A percentile compares a stretch with the other conserved stretches of the same genome.
phyloP scores from a whole-genome alignment of 1,140 invertebrate species.

The Amphibalanus amphitrite region DNA sequence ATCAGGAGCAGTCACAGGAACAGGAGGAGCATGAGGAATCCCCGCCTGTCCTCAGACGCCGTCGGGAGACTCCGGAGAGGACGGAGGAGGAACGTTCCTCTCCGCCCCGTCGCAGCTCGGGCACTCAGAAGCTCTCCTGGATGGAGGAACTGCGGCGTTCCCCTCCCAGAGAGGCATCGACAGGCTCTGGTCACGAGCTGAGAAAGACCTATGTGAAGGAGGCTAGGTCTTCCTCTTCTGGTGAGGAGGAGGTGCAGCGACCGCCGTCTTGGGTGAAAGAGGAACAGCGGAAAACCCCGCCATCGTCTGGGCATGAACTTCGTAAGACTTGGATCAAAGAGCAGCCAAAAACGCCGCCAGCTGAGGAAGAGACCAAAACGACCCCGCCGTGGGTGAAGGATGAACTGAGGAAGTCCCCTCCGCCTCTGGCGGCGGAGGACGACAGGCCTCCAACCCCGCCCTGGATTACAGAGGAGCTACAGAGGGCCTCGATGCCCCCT shows the following conservation, averaged over 20 bases:
- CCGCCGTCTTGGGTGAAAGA: background rate
- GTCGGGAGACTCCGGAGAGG: background rate
- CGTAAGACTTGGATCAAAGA: background rate
- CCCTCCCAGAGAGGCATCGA: background rate
- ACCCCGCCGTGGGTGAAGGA: no score
- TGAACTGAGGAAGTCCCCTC: no score
- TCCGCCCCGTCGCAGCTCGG: background rate
- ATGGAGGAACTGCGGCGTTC: background rate
- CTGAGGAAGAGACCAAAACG: no score
- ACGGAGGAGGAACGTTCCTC: background rate
- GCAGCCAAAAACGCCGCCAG: no score
- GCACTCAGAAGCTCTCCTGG: background rate
- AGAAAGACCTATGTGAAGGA: background rate
- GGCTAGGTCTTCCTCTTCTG: background rate
- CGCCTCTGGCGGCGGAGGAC: no score
- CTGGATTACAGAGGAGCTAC: background rate
- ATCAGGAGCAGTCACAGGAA: slow-evolving; percentile 5
- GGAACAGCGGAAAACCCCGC: background rate
- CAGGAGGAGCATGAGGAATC: slow-evolving; percentile 15
- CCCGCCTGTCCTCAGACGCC: background rate
- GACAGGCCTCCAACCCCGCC: no score
- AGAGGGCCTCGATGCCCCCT: background rate
- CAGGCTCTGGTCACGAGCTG: background rate
- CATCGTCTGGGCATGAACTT: background rate
- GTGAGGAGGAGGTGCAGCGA: background rate